These are phyloP conservation scores for Cantharis lateralis DNA, from an alignment of 2,888 invertebrate species.

Conservation along the genomic window DNA sequence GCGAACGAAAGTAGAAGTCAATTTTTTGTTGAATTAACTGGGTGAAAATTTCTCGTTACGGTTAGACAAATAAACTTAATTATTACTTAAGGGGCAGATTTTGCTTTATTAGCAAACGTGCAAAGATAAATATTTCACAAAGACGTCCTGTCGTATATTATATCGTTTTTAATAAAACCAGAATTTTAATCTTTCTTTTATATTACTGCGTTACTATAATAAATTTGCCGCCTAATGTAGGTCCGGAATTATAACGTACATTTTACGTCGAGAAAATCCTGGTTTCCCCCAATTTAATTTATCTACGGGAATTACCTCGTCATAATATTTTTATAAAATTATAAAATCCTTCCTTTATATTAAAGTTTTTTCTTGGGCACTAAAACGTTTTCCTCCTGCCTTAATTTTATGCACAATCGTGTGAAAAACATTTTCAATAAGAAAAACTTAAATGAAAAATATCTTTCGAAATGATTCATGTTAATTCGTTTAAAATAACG, in stretches of 20 bases:
- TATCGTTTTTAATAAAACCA: slow-evolving; percentile 27
- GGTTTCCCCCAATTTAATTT: slow-evolving; percentile 28
- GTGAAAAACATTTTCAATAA: neutral
- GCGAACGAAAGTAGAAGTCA: slow-evolving; percentile 3
- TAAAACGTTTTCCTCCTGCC: neutral
- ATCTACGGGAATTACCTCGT: slow-evolving; percentile 27
- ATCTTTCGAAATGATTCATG: neutral
- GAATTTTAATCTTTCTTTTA: slow-evolving; percentile 30
- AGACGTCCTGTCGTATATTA: slow-evolving; percentile 19
- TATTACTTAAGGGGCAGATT: slow-evolving; percentile 14
- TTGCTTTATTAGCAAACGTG: slow-evolving; percentile 19
- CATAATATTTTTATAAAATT: slow-evolving; percentile 32
- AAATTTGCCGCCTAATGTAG: slow-evolving; percentile 28
- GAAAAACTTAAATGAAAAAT: neutral
- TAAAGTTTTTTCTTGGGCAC: slow-evolving; percentile 2
- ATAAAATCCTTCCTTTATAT: slow-evolving; percentile 1
- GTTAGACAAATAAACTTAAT: slow-evolving; percentile 13
- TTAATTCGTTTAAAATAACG: neutral
- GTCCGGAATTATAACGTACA: slow-evolving; percentile 28
- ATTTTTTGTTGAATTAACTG: slow-evolving; percentile 4
- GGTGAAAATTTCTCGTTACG: neutral
- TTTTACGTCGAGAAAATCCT: slow-evolving; percentile 26
- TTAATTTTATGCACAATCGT: neutral
- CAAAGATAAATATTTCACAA: slow-evolving; percentile 19
- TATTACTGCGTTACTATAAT: slow-evolving; percentile 20